Conservation (phyloP, 2,888 invertebrate species). For the Drosophila quinaria region DNA sequence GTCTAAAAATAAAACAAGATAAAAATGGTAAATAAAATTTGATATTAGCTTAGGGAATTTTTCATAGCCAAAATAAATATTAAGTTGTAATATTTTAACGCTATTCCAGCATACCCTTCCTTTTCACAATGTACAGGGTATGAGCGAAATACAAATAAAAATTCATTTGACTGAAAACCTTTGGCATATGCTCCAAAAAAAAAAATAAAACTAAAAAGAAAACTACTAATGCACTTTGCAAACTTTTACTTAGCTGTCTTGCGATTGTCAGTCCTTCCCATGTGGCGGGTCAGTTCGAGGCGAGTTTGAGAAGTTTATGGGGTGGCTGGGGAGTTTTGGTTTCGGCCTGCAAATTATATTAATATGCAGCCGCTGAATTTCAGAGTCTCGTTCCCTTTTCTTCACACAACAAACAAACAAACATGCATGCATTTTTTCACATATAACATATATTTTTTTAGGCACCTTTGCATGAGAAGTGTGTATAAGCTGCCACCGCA, state of each 20-base stretch:
- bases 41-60: too few relatives aligned
- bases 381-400: constrained; percentile 31
- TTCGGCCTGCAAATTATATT: constrained; percentile 80
- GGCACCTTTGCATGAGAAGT: constrained; percentile 56
- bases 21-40: background rate
- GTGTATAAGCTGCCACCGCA: constrained; percentile 33
- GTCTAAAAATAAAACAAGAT: background rate
- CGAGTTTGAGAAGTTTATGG: constrained; percentile 9
- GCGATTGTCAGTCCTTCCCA: constrained; percentile 36
- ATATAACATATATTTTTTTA: constrained; percentile 10
- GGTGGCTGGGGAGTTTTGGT: background rate
- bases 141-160: constrained; percentile 29
- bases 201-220: constrained; percentile 11
- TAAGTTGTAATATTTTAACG: background rate
- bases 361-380: constrained; percentile 78
- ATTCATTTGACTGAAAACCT: constrained; percentile 38
- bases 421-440: constrained; percentile 52
- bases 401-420: constrained; percentile 15
- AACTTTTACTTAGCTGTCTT: constrained; percentile 45
- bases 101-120: background rate
- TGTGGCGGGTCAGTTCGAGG: constrained; percentile 3
- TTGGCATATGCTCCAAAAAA: constrained; percentile 45
- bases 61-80: too few relatives aligned
- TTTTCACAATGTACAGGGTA: too few relatives aligned
- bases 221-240: constrained; percentile 53